These are phyloP conservation scores for Abrostola triplasia DNA, from an alignment of 2,888 invertebrate genomes.

Conservation along the genomic window DNA sequence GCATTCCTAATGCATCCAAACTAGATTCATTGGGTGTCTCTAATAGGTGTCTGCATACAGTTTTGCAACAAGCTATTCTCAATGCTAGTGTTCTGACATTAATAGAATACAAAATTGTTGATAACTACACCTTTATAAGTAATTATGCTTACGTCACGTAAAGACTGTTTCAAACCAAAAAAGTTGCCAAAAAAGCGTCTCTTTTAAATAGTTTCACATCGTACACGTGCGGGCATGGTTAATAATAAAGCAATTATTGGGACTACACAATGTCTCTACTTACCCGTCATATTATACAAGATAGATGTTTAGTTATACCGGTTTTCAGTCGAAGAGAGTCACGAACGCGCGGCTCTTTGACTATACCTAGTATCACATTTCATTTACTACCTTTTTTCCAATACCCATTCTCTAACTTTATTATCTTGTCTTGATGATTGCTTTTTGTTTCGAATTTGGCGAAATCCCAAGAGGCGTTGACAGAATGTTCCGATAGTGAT, in stretches of 20 bases:
- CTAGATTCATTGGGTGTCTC: too few relatives aligned
- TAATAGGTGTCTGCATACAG: too few relatives aligned
- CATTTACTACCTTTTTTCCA: slow-evolving; percentile 5
- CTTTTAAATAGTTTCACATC: too few relatives aligned
- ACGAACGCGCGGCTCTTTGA: background rate
- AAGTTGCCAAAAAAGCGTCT: too few relatives aligned
- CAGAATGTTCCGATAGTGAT: slow-evolving; percentile 33
- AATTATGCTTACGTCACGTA: too few relatives aligned
- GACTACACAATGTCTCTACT: background rate
- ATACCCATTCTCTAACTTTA: slow-evolving; percentile 8
- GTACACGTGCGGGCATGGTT: too few relatives aligned
- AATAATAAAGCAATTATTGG: background rate
- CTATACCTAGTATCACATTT: slow-evolving; percentile 2
- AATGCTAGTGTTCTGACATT: too few relatives aligned
- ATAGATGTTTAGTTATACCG: background rate
- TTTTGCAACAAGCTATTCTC: too few relatives aligned
- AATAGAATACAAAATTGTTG: too few relatives aligned
- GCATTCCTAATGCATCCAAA: too few relatives aligned
- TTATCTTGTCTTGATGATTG: slow-evolving; percentile 7
- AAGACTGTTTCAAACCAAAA: too few relatives aligned
- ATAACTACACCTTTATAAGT: too few relatives aligned
- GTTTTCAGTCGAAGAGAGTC: background rate
- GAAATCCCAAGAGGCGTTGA: slow-evolving; percentile 16
- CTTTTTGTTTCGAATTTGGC: slow-evolving; percentile 20
- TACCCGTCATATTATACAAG: background rate